phyloP scores from a whole-genome alignment of 2,113 vertebrate species.

The Geothlypis trichas region DNA sequence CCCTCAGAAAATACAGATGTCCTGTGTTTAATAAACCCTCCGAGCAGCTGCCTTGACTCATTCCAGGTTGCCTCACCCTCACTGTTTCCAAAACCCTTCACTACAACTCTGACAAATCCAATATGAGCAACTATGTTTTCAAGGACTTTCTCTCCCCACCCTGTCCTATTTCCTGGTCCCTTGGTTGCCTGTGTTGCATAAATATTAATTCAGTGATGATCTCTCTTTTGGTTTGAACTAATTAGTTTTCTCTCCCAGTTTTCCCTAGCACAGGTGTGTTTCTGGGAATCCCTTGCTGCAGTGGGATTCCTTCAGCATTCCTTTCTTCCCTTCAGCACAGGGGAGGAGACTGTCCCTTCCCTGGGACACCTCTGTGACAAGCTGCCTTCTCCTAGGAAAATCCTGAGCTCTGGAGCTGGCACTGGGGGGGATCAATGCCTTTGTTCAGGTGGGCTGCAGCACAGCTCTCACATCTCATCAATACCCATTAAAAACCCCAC shows the following conservation, averaged over 20 bases:
- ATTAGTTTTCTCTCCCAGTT: background rate
- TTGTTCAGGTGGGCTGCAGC: background rate
- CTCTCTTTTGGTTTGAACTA: background rate
- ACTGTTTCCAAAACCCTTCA: background rate
- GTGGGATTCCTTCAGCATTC: background rate
- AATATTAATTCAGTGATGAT: background rate
- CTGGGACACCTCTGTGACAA: background rate
- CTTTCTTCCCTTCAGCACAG: accelerated
- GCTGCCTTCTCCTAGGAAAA: background rate
- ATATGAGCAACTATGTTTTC: background rate
- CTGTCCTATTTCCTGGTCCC: background rate
- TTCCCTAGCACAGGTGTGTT: background rate
- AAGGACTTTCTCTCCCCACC: background rate
- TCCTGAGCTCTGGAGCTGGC: background rate
- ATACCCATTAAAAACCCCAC: background rate
- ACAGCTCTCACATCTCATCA: background rate
- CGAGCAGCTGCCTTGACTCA: background rate
- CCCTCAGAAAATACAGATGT: background rate
- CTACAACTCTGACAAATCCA: background rate
- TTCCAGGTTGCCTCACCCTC: background rate
- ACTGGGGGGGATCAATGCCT: accelerated
- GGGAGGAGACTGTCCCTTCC: background rate
- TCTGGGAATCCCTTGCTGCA: background rate
- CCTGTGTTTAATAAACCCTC: background rate
- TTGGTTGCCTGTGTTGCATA: background rate